These are phyloP conservation scores for Xestia rhomboidea DNA, from an alignment of 2,888 invertebrate genomes.

Conservation along the genomic window DNA sequence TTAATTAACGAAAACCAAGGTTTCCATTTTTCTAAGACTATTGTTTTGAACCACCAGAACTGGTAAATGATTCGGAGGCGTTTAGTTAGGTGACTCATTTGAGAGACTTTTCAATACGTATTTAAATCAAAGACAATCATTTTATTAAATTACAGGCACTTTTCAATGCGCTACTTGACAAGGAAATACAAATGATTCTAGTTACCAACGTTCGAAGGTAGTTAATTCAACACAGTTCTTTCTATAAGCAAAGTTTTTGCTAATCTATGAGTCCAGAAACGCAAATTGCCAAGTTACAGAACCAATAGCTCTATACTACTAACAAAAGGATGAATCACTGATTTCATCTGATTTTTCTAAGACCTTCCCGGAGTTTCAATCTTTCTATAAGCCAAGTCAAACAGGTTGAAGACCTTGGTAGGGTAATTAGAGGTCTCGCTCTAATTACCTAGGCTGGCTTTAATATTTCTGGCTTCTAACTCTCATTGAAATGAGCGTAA, in stretches of 20 bases:
- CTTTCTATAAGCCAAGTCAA: conserved; percentile 5
- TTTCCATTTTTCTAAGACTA: background rate
- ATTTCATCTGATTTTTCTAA: background rate
- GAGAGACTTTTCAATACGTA: background rate
- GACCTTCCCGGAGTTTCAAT: background rate
- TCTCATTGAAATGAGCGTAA: conserved; percentile 36
- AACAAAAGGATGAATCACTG: background rate
- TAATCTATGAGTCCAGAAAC: background rate
- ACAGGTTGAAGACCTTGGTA: conserved; percentile 19
- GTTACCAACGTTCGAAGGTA: background rate
- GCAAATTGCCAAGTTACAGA: background rate
- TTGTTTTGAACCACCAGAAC: background rate
- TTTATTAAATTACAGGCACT: background rate
- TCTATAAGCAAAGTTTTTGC: background rate
- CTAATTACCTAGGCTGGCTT: conserved; percentile 32
- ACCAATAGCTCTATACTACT: background rate
- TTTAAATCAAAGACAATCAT: background rate
- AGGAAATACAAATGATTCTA: background rate
- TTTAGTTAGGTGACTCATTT: too few relatives aligned
- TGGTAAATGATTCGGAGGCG: background rate
- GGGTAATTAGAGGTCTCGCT: conserved; percentile 49
- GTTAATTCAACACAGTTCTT: background rate
- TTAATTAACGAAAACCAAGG: background rate
- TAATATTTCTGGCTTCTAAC: conserved; percentile 51
- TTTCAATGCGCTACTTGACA: background rate